phyloP scores from a whole-genome alignment of 2,797 vertebrate genomes.

The Eulemur rubriventer region DNA sequence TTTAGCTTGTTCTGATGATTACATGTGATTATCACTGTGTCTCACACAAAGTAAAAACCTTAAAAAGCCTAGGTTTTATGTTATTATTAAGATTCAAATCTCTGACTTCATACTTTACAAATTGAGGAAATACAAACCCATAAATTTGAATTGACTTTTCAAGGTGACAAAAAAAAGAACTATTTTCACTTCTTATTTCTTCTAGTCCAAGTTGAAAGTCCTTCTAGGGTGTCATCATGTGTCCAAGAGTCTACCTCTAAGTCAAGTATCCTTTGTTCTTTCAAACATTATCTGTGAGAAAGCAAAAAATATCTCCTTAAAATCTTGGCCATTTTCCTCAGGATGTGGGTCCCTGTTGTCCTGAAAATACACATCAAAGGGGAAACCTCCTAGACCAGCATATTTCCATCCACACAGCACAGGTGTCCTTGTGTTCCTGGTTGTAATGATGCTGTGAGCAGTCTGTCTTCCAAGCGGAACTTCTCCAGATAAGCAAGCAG shows the following conservation, averaged over 20 bases:
- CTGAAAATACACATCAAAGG: neutral
- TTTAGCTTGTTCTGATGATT: neutral
- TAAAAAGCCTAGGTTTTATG: neutral
- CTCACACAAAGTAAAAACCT: neutral
- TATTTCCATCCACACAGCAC: no score
- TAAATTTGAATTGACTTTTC: neutral
- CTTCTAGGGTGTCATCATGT: neutral
- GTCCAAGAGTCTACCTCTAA: neutral
- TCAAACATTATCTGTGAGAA: neutral
- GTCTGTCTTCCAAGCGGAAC: neutral
- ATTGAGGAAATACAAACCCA: neutral
- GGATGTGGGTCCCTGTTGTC: fast-evolving
- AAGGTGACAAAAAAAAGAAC: neutral
- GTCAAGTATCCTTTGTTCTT: neutral
- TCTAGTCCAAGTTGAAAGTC: neutral
- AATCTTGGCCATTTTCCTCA: neutral
- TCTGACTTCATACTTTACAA: neutral
- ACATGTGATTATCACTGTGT: neutral
- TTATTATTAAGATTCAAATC: neutral
- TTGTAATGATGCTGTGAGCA: fast-evolving
- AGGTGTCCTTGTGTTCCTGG: neutral
- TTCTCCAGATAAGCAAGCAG: neutral
- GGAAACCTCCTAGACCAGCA: neutral
- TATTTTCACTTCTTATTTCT: neutral
- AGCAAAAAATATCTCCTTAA: neutral